Evolutionary conservation across 2,888 invertebrate genomes (phyloP), one percentile per base, ranked within the genome.

Genomic region (Epinotia brunnichana): DNA sequence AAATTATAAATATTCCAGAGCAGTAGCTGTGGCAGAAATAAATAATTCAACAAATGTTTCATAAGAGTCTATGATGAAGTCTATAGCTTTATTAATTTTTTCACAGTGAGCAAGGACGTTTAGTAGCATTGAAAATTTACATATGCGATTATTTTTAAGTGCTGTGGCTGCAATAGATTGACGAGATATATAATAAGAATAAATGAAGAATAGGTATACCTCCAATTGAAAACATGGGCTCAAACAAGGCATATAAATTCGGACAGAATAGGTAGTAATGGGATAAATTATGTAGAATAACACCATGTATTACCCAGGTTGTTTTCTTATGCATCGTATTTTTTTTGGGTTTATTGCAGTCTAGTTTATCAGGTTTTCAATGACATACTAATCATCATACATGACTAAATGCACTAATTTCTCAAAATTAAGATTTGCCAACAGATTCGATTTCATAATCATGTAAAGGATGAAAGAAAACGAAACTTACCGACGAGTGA

Each of bases 401-500:
- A 15, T 44, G 1, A 48, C n/a, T n/a, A 3, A 48, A 5, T n/a
- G 1, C 44, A 44, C 15, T n/a, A 48, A 48, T 15, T 48, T 48
- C 48, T 15, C 15, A 5, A 44, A 48, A 48, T 48, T n/a, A 2
- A 48, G 48, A 48, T n/a, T 1, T 48, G 48, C n/a, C 5, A 48
- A n/a, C 48, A n/a, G 48, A 2, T n/a, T 48, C 2, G n/a, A 48
- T 48, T 15, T 48, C n/a, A n/a, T 13, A 48, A 48, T 41, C n/a
- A 17, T 7, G 9, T 17, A 17, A 17, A 62, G 29, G 29, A 41
- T 39, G 19, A 57, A 62, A 72, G 54, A 5, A 35, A 59, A 29
- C 44, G 57, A 76, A 78, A 87, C 91, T 90, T 83, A 93, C 93
- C 88, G 87, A 84, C 75, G 83, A 68, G 59, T 85, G 85, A 74